These are phyloP conservation scores for Leptopilina syphax DNA, from an alignment of 2,888 invertebrate genomes.

Conservation along the genomic window DNA sequence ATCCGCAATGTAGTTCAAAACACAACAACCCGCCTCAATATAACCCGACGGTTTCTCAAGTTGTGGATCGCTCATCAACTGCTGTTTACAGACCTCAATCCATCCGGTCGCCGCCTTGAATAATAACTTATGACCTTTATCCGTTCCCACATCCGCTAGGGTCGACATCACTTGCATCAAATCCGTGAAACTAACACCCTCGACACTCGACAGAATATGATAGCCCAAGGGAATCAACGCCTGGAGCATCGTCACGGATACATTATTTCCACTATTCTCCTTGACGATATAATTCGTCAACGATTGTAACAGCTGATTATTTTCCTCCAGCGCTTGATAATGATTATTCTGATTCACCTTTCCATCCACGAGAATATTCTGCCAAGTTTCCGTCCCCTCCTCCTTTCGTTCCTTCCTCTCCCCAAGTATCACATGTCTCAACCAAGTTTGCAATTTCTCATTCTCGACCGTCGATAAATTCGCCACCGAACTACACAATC, in stretches of 20 bases:
- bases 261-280: slow-evolving; percentile 82
- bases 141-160: slow-evolving; percentile 90
- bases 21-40: slow-evolving; percentile 88
- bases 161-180: slow-evolving; percentile 88
- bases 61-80: slow-evolving; percentile 78
- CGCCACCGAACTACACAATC: slow-evolving; percentile 83
- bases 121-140: slow-evolving; percentile 87
- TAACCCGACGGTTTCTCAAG: slow-evolving; percentile 79
- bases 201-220: slow-evolving; percentile 81
- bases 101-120: slow-evolving; percentile 89
- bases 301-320: slow-evolving; percentile 84
- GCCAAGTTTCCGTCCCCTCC: slow-evolving; percentile 60
- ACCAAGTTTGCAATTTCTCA: slow-evolving; percentile 82
- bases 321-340: slow-evolving; percentile 81
- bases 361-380: slow-evolving; percentile 62
- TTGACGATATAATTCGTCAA: slow-evolving; percentile 86
- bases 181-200: slow-evolving; percentile 87
- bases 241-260: slow-evolving; percentile 82
- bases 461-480: slow-evolving; percentile 83
- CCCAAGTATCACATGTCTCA: slow-evolving; percentile 83
- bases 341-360: slow-evolving; percentile 62
- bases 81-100: slow-evolving; percentile 83
- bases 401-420: slow-evolving; percentile 65
- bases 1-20: slow-evolving; percentile 91
- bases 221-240: slow-evolving; percentile 87